Base-by-base conservation (phyloP, 2,888 invertebrate species). In the Clistopyga incitator region DNA sequence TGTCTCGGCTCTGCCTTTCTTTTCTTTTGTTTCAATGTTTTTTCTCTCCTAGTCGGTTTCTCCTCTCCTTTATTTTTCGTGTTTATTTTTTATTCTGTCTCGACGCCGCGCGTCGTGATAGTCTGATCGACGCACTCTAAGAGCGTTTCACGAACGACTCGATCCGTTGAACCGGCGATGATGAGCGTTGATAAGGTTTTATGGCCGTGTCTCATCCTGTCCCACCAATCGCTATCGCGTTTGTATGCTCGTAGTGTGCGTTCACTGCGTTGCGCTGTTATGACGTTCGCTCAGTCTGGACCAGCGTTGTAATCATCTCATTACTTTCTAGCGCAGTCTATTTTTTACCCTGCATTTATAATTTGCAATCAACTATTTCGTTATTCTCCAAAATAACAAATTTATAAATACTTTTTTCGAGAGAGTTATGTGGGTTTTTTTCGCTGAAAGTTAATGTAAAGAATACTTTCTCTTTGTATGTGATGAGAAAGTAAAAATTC, bases 181-280 rank as follows among this genome's bases (percentile, higher is more conserved):
- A 90, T 89, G 89, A 90, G 90, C 89, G 89, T 88, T 90, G 90
- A 90, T 90, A 90, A 90, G 90, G 89, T 90, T 90, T 90, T 90
- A 90, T 90, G 89, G 88, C 84, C 88, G 88, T 88, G 88, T 90
- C 89, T 90, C 90, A 90, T 90, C 90, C 89, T 90, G 90, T 90
- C 88, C 87, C 87, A 86, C 86, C 89, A 87, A 88, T 88, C 87
- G 88, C 84, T 80, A 81, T 85, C 81, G 78, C 86, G 56, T 68
- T 52, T 70, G 61, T 78, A 78, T 81, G 81, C 81, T 68, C 45
- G 72, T 61, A 77, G 64, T 56, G 70, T 70, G 68, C 56, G 56
- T 71, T 18, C 64, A 72, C 56, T 65, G 70, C 61, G 52, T 23
- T 50, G 50, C 20, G 64, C 61, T 45, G 23, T 34, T 61, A 52